Conservation (phyloP, 2,888 invertebrate genomes). For the Poecilus cupreus region DNA sequence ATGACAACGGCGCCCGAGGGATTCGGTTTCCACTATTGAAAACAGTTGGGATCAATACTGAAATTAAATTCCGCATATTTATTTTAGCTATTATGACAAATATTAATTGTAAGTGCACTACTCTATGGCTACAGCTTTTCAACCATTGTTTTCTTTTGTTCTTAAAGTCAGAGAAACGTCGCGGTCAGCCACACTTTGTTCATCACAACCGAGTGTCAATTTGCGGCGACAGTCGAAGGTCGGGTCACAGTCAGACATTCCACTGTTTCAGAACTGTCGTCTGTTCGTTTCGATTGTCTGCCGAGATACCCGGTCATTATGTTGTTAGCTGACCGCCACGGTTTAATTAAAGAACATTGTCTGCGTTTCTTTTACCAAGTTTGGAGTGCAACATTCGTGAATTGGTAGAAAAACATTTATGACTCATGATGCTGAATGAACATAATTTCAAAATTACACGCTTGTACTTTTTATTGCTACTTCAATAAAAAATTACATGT, state of each 20-base stretch:
- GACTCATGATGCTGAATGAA: background rate
- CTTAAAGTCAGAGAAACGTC: background rate
- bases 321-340: constrained; percentile 33
- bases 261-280: constrained; percentile 30
- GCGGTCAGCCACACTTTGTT: constrained; percentile 9
- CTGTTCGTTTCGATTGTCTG: constrained; percentile 45
- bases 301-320: constrained; percentile 24
- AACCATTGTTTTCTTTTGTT: background rate
- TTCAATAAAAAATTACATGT: no score
- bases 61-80: no score
- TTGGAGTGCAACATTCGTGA: constrained; percentile 9
- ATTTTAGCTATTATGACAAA: no score
- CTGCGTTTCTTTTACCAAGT: constrained; percentile 33
- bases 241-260: constrained; percentile 21
- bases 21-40: no score
- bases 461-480: no score
- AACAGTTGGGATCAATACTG: no score
- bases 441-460: no score
- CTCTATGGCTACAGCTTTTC: no score
- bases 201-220: constrained; percentile 47
- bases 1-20: no score
- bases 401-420: constrained; percentile 3
- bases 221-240: constrained; percentile 43
- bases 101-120: no score
- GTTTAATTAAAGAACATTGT: constrained; percentile 31